Conservation (phyloP, 2,113 vertebrate species). For the Myrmecophaga tridactyla region DNA sequence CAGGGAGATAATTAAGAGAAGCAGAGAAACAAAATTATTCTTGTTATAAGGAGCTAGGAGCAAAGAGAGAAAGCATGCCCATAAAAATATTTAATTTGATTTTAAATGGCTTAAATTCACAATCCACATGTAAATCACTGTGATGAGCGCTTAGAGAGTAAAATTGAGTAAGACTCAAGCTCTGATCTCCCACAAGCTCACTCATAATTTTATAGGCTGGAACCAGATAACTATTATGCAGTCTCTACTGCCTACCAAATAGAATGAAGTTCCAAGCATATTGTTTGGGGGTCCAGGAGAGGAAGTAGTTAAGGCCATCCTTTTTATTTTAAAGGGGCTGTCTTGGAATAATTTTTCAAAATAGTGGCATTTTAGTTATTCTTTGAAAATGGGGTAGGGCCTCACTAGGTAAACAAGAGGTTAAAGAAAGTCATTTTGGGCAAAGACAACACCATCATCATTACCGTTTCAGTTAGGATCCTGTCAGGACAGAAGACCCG, state of each 20-base stretch:
- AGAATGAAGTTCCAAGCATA: not conserved
- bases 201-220: not conserved
- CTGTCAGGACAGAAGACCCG: not conserved
- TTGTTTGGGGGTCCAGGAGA: not conserved
- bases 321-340: not conserved
- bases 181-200: not conserved
- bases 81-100: not conserved
- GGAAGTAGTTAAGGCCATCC: not conserved
- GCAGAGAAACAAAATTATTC: not conserved
- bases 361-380: not conserved
- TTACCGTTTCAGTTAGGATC: not conserved
- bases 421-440: not conserved
- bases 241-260: not conserved
- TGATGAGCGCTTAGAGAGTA: not conserved
- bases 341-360: not conserved
- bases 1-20: not conserved
- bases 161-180: not conserved
- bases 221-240: not conserved
- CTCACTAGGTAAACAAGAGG: not conserved
- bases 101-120: not conserved
- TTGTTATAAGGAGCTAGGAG: not conserved
- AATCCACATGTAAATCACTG: not conserved
- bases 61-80: not conserved
- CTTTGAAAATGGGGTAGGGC: not conserved
- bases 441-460: not conserved